phyloP scores from a whole-genome alignment of 2,113 vertebrate species.

The Platichthys stellatus region DNA sequence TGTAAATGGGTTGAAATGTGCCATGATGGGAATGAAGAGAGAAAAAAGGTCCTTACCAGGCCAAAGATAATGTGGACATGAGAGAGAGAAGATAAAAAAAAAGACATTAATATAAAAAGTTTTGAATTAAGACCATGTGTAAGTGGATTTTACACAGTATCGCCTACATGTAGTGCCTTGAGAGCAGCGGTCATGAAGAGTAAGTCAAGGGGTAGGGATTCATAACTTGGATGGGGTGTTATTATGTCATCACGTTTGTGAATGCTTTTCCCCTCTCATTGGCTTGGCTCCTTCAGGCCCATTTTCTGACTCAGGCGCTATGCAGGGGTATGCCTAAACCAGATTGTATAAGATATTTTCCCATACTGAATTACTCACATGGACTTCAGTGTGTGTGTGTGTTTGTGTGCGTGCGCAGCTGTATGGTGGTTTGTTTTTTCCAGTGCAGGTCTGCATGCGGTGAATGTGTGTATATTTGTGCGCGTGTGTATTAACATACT shows the following conservation, averaged over 20 bases:
- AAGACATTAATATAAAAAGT: slow-evolving; percentile 32
- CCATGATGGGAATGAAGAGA: slow-evolving; percentile 57
- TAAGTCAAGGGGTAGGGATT: slow-evolving; percentile 53
- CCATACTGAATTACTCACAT: slow-evolving; percentile 63
- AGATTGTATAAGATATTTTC: slow-evolving; percentile 69
- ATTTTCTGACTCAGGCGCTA: slow-evolving; percentile 75
- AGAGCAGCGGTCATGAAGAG: slow-evolving; percentile 62
- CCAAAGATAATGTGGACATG: slow-evolving; percentile 62
- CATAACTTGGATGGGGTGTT: slow-evolving; percentile 51
- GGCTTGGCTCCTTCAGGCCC: slow-evolving; percentile 65
- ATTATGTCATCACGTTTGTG: slow-evolving; percentile 49
- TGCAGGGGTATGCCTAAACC: slow-evolving; percentile 71
- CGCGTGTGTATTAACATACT: slow-evolving; percentile 63
- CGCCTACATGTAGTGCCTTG: slow-evolving; percentile 78
- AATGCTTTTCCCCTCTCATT: slow-evolving; percentile 67
- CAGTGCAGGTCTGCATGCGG: slow-evolving; percentile 73
- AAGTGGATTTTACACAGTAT: slow-evolving; percentile 69
- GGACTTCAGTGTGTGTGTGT: slow-evolving; percentile 46
- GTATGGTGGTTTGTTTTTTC: slow-evolving; percentile 69
- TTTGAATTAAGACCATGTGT: slow-evolving; percentile 59
- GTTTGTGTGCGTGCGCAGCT: slow-evolving; percentile 44
- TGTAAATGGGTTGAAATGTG: slow-evolving; percentile 56
- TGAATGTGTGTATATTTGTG: slow-evolving; percentile 71
- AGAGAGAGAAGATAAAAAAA: slow-evolving; percentile 2
- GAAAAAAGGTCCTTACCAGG: slow-evolving; percentile 57